Evolutionary conservation across 2,888 invertebrate genomes (phyloP), one percentile per base, ranked within the genome.

Genomic region (Gymnocheta viridis): DNA sequence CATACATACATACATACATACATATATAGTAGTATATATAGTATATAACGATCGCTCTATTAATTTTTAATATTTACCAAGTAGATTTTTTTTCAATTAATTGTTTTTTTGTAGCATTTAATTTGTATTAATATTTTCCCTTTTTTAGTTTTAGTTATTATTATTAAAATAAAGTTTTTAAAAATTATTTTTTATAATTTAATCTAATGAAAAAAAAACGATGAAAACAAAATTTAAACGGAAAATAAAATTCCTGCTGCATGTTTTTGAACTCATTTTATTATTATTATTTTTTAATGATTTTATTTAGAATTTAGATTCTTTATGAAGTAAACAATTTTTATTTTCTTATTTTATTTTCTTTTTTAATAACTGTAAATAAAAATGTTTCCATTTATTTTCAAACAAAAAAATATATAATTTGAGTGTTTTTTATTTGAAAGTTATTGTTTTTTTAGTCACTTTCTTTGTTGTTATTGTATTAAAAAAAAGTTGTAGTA

Each of bases 321-420:
- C 29, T 77, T 77, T 56, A n/a, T 64, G 17, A 58, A 72, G 38
- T 54, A 49, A 56, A 49, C 3, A 54, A 4, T 69, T 69, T 58
- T 66, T 38, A 35, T 12, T 78, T 69, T 67, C 47, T 47, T 81
- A n/a, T 32, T 17, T 74, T 22, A 35, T 78, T 78, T 44, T 67
- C 22, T 58, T 72, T 73, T 70, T 78, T 70, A 56, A 38, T 79
- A n/a, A 38, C 47, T 76, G 64, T 77, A 81, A 84, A 72, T 77
- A 77, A 84, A 84, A 64, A 14, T 56, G 47, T 76, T 77, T 82
- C 60, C 51, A 51, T 70, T 74, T 54, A 72, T 72, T 81, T 72
- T 77, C 12, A 80, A 76, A 47, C 41, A 54, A 70, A 56, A 44
- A 47, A 66, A 66, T 17, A 74, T 64, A 38, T 38, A 41, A 32